Percentiles rank a stretch among this genome's conserved stretches.
Evolutionary conservation across 1,140 invertebrate genomes (phyloP).

Genomic region (Atopsyche davidsoni): DNA sequence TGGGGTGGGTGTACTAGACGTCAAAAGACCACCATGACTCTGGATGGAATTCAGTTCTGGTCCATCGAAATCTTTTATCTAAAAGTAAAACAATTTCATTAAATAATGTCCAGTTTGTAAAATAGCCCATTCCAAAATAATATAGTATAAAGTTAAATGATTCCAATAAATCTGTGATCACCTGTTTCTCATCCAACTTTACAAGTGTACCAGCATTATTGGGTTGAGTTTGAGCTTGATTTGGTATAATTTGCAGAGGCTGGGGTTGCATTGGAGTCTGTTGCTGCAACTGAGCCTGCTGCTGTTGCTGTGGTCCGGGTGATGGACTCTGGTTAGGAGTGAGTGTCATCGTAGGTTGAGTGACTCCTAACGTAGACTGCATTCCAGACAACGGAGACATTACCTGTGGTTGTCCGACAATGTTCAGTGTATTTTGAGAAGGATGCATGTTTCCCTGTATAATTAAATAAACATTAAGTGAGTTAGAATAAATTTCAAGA

Average conservation of each 20-base stretch:
- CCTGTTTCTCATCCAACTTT: too few relatives aligned
- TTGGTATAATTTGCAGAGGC: slow-evolving; percentile 30
- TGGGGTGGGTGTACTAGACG: too few relatives aligned
- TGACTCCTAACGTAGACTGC: slow-evolving; percentile 10
- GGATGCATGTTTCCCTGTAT: slow-evolving; percentile 33
- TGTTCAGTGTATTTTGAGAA: slow-evolving; percentile 31
- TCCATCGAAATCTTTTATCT: too few relatives aligned
- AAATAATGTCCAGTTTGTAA: too few relatives aligned
- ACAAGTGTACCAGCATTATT: slow-evolving; percentile 37
- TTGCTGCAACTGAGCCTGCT: slow-evolving; percentile 33
- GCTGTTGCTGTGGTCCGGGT: slow-evolving; percentile 26
- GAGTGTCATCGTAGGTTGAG: slow-evolving; percentile 3
- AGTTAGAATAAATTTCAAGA: too few relatives aligned
- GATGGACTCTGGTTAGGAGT: slow-evolving; percentile 7
- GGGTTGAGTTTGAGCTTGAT: slow-evolving; percentile 35
- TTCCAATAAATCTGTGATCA: too few relatives aligned
- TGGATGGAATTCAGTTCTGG: too few relatives aligned
- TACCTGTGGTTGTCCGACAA: slow-evolving; percentile 13
- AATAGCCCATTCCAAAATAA: too few relatives aligned
- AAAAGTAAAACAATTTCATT: too few relatives aligned
- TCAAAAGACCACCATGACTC: too few relatives aligned
- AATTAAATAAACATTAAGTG: too few relatives aligned
- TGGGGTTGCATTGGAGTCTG: slow-evolving; percentile 22
- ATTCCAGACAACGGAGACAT: slow-evolving; percentile 16
- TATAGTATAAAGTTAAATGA: too few relatives aligned